Percentiles rank a stretch among this genome's conserved stretches.
phyloP scores from a whole-genome alignment of 2,888 invertebrate species.

The Stenotaenia linearis region DNA sequence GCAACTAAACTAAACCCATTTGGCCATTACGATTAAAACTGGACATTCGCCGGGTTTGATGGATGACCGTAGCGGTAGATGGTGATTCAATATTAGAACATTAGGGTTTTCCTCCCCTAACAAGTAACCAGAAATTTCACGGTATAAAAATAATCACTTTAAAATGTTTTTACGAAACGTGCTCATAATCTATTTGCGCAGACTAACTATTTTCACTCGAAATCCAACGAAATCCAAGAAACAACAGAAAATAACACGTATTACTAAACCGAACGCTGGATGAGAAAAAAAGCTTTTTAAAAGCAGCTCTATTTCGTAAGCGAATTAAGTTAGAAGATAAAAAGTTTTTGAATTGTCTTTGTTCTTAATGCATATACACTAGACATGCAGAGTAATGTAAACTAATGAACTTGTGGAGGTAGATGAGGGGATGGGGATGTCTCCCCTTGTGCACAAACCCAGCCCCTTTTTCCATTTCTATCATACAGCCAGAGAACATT shows the following conservation, averaged over 20 bases:
- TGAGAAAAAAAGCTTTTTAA: background rate
- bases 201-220: background rate
- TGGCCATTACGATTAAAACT: conserved; percentile 26
- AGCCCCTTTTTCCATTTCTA: conserved; percentile 20
- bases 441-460: conserved; percentile 14
- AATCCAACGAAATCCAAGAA: background rate
- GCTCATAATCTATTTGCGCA: background rate
- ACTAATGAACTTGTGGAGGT: conserved; percentile 30
- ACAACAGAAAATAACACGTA: conserved; percentile 2
- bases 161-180: background rate
- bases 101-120: background rate
- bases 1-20: conserved; percentile 29
- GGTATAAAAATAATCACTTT: background rate
- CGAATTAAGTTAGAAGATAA: background rate
- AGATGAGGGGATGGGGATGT: conserved; percentile 6
- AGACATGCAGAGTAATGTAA: conserved; percentile 28
- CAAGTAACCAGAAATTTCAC: background rate
- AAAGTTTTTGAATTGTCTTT: conserved; percentile 3
- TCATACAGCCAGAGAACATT: conserved; percentile 19
- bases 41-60: background rate
- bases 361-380: background rate
- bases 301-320: background rate
- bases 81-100: background rate
- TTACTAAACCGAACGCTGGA: background rate
- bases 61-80: background rate